Conservation (phyloP, 1,140 invertebrate genomes). For the Meloidogyne exigua region DNA sequence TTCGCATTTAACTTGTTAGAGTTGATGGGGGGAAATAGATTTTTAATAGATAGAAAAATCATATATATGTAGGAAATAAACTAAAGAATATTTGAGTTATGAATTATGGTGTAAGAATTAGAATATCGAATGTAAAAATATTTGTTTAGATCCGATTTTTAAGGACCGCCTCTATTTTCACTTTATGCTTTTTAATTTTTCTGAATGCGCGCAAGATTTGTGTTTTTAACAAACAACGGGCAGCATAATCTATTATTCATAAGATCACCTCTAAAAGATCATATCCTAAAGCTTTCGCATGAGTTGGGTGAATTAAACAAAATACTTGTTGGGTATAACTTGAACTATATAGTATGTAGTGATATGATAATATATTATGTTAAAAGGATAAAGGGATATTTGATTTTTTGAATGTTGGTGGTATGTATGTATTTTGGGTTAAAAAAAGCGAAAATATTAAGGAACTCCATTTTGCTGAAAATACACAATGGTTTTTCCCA, state of each 20-base stretch:
- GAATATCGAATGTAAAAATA: background rate
- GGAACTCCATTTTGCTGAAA: background rate
- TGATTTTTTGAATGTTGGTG: background rate
- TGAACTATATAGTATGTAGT: background rate
- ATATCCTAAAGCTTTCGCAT: too few relatives aligned
- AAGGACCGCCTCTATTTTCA: background rate
- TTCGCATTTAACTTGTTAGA: background rate
- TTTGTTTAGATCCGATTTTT: background rate
- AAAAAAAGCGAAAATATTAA: background rate
- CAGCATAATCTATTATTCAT: background rate
- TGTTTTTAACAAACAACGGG: background rate
- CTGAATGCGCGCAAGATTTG: background rate
- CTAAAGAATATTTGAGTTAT: background rate
- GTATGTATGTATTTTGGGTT: background rate
- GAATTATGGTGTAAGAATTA: background rate
- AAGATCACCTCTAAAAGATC: background rate
- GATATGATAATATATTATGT: background rate
- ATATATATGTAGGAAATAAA: background rate
- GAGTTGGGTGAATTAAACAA: too few relatives aligned
- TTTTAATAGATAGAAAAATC: background rate
- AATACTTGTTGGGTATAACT: background rate
- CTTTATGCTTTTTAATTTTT: background rate
- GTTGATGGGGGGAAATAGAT: background rate
- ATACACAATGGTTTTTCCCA: background rate
- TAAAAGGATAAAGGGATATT: background rate